These are phyloP conservation scores for Nasonia giraulti DNA, from an alignment of 1,140 invertebrate genomes.

Conservation along the genomic window DNA sequence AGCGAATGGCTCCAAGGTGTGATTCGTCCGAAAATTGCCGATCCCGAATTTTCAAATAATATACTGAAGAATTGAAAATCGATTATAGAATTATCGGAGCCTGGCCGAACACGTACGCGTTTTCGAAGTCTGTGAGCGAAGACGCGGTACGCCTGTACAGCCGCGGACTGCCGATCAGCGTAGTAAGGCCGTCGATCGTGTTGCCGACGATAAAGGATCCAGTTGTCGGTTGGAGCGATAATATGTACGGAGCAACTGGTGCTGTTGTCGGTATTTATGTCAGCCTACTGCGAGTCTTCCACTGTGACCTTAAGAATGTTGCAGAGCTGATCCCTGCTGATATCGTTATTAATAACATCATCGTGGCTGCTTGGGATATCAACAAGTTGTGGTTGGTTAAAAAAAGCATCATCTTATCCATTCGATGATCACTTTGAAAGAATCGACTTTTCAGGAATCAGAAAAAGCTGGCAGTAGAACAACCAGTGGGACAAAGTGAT, in stretches of 20 bases:
- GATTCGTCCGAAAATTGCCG: no score
- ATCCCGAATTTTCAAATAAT: no score
- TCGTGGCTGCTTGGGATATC: conserved; percentile 82
- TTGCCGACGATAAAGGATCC: conserved; percentile 85
- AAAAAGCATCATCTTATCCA: no score
- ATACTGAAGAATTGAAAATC: no score
- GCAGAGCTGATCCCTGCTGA: conserved; percentile 93
- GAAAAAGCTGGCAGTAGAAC: no score
- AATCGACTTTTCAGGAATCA: no score
- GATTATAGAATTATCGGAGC: no score
- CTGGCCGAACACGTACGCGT: conserved; percentile 80
- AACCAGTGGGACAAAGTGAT: neutral
- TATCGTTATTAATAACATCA: conserved; percentile 87
- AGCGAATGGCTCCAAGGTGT: conserved; percentile 68
- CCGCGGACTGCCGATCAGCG: conserved; percentile 81
- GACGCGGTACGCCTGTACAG: conserved; percentile 80
- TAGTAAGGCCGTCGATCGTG: conserved; percentile 85
- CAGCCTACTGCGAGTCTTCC: conserved; percentile 83
- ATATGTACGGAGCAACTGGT: conserved; percentile 87
- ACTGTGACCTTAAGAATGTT: conserved; percentile 77
- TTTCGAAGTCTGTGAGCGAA: conserved; percentile 88
- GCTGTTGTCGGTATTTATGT: conserved; percentile 78
- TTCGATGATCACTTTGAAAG: no score
- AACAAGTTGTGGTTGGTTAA: conserved; percentile 59
- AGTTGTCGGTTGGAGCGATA: conserved; percentile 87